phyloP scores from a whole-genome alignment of 2,113 vertebrate genomes.

The Cyprinus carpio region DNA sequence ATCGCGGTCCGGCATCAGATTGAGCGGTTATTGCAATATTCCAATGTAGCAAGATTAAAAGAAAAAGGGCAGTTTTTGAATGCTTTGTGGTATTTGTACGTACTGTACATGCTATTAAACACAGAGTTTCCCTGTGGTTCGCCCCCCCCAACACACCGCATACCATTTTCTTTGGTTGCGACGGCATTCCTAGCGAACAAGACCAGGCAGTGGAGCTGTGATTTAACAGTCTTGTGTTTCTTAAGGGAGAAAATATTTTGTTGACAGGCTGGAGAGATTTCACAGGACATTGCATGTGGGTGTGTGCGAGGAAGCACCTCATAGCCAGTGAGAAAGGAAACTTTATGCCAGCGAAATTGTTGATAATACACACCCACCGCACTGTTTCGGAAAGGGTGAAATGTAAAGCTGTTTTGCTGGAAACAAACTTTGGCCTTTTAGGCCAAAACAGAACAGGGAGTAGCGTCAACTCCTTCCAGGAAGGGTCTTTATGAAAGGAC shows the following conservation, averaged over 20 bases:
- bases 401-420: conserved; percentile 33
- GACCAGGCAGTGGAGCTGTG: conserved; percentile 65
- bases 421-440: not conserved
- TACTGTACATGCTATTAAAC: conserved; percentile 61
- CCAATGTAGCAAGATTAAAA: conserved; percentile 79
- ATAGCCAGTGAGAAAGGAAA: conserved; percentile 15
- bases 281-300: conserved; percentile 52
- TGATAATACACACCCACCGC: not conserved
- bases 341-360: conserved; percentile 30
- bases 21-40: conserved; percentile 84
- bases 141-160: conserved; percentile 16
- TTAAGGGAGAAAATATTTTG: conserved; percentile 58
- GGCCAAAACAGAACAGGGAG: not conserved
- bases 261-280: conserved; percentile 58
- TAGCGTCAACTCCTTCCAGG: not conserved
- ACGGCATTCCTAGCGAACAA: conserved; percentile 67
- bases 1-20: conserved; percentile 85
- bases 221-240: conserved; percentile 64
- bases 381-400: conserved; percentile 1
- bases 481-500: conserved; percentile 37
- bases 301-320: conserved; percentile 23
- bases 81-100: conserved; percentile 67
- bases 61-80: conserved; percentile 67
- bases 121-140: conserved; percentile 44
- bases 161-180: conserved; percentile 61